phyloP scores from a whole-genome alignment of 2,113 vertebrate genomes.

The Hyla sarda region DNA sequence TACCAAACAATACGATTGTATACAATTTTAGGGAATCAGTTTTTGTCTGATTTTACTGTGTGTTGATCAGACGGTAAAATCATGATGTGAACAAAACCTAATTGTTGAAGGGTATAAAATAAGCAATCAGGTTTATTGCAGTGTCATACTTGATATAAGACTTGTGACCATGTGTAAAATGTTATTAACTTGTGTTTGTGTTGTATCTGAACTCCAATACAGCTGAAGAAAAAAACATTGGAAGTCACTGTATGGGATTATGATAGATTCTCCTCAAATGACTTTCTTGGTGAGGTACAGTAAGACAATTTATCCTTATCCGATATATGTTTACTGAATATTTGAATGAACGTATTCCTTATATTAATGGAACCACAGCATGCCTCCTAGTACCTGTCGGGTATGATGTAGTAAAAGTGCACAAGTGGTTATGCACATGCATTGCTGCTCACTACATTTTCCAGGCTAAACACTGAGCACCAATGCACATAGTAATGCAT shows the following conservation, averaged over 20 bases:
- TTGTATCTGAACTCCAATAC: constrained; percentile 68
- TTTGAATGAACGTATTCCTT: not conserved
- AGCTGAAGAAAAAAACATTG: constrained; percentile 98
- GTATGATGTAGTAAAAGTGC: too few relatives aligned
- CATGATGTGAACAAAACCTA: too few relatives aligned
- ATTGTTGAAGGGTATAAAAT: not conserved
- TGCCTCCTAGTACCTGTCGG: too few relatives aligned
- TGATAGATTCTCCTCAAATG: constrained; percentile 96
- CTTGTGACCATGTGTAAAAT: constrained; percentile 15
- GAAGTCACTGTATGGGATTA: constrained; percentile 99
- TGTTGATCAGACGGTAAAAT: too few relatives aligned
- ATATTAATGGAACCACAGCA: too few relatives aligned
- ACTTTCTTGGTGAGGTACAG: constrained; percentile 92
- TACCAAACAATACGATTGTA: too few relatives aligned
- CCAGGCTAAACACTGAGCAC: too few relatives aligned
- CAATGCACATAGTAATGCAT: too few relatives aligned
- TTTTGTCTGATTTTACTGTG: too few relatives aligned
- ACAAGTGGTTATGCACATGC: too few relatives aligned
- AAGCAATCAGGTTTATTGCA: not conserved
- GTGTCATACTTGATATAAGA: constrained; percentile 5
- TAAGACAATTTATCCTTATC: constrained; percentile 70
- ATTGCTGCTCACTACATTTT: too few relatives aligned
- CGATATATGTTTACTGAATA: not conserved
- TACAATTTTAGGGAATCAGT: too few relatives aligned
- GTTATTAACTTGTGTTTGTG: constrained; percentile 62